phyloP scores from a whole-genome alignment of 2,888 invertebrate genomes.

The Digitonthophagus gazella region DNA sequence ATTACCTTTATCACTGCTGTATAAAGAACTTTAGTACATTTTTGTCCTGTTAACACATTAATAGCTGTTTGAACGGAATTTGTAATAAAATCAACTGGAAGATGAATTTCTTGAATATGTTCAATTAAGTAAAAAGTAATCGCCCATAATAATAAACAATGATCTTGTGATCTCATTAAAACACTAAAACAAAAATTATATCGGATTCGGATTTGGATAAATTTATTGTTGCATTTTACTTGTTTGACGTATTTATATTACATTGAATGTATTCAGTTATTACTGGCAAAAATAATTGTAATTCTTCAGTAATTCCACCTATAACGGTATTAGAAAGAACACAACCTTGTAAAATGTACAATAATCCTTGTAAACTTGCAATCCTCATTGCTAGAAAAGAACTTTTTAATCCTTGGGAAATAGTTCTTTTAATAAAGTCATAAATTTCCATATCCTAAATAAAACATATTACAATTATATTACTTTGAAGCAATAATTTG shows the following conservation, averaged over 20 bases:
- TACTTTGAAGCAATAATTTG: slow-evolving; percentile 28
- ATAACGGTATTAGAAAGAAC: slow-evolving; percentile 52
- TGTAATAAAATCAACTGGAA: slow-evolving; percentile 58
- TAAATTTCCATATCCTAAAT: slow-evolving; percentile 57
- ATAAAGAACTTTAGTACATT: slow-evolving; percentile 52
- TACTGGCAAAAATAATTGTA: slow-evolving; percentile 54
- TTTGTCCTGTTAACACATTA: slow-evolving; percentile 51
- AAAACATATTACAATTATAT: slow-evolving; percentile 15
- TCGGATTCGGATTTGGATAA: neutral
- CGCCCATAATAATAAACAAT: slow-evolving; percentile 70
- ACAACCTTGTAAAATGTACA: slow-evolving; percentile 65
- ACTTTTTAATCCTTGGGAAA: slow-evolving; percentile 61
- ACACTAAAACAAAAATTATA: slow-evolving; percentile 35
- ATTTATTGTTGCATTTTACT: slow-evolving; percentile 40
- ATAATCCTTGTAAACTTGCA: slow-evolving; percentile 63
- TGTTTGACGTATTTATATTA: slow-evolving; percentile 49
- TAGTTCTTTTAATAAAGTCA: slow-evolving; percentile 60
- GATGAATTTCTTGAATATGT: slow-evolving; percentile 64
- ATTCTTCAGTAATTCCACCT: slow-evolving; percentile 52
- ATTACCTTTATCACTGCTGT: slow-evolving; percentile 48
- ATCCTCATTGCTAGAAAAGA: slow-evolving; percentile 62
- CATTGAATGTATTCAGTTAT: slow-evolving; percentile 57
- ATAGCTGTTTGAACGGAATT: slow-evolving; percentile 60
- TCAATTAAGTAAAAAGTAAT: slow-evolving; percentile 74
- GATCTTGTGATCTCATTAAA: slow-evolving; percentile 56